phyloP scores from a whole-genome alignment of 2,797 vertebrate genomes.

The Molossus alvarezi region DNA sequence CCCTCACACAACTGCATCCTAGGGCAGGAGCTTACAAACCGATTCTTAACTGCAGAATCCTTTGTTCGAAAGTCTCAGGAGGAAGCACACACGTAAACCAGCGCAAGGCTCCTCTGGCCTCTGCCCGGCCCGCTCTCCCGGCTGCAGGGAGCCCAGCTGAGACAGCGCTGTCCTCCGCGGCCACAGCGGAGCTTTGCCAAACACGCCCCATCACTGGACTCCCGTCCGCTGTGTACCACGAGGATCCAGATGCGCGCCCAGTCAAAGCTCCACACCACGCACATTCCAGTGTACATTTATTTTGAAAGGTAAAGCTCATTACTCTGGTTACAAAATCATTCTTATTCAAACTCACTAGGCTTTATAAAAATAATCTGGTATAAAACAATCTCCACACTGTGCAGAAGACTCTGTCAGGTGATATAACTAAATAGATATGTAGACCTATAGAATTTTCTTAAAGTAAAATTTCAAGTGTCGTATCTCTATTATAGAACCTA shows the following conservation, averaged over 20 bases:
- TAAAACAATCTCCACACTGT: slow-evolving; percentile 89
- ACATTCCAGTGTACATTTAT: slow-evolving; percentile 85
- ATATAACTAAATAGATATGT: slow-evolving; percentile 90
- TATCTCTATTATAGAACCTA: slow-evolving; percentile 87
- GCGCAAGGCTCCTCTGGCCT: not conserved
- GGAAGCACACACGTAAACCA: not conserved
- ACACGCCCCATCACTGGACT: not conserved
- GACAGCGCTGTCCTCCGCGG: not conserved
- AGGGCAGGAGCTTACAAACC: not conserved
- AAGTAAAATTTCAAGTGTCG: slow-evolving; percentile 90
- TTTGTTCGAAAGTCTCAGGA: slow-evolving; percentile 77
- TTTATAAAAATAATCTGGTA: slow-evolving; percentile 92
- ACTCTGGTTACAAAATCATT: slow-evolving; percentile 86
- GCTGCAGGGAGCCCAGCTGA: not conserved
- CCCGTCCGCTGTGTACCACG: not conserved
- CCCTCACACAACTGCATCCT: not conserved
- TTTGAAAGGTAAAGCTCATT: slow-evolving; percentile 83
- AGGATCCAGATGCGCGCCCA: not conserved
- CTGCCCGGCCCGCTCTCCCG: not conserved
- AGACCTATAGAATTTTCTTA: slow-evolving; percentile 80
- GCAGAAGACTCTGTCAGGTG: slow-evolving; percentile 88
- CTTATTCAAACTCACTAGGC: slow-evolving; percentile 87
- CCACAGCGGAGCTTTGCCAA: not conserved
- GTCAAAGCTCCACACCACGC: slow-evolving; percentile 75
- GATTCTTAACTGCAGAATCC: slow-evolving; percentile 20